phyloP scores from a whole-genome alignment of 2,113 vertebrate genomes.

The Ictalurus punctatus region DNA sequence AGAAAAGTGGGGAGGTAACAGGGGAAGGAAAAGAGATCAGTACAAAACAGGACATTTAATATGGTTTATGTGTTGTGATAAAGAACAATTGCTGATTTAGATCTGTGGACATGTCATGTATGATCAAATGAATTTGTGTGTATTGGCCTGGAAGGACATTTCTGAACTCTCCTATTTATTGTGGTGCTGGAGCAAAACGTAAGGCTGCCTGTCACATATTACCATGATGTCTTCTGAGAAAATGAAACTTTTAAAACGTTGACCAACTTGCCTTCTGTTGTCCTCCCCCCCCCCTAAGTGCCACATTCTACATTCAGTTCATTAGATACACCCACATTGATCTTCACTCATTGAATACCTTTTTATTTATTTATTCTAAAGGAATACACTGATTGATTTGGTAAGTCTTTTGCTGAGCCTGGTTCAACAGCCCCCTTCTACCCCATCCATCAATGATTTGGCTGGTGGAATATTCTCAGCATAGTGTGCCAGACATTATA shows the following conservation, averaged over 20 bases:
- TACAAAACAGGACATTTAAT: background rate
- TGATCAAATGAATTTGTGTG: background rate
- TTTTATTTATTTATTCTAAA: background rate
- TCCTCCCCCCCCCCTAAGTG: too few species aligned
- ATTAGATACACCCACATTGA: background rate
- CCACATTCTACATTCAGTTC: background rate
- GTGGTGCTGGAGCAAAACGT: background rate
- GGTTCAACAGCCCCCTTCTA: background rate
- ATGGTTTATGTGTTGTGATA: background rate
- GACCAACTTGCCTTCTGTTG: background rate
- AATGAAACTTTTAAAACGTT: background rate
- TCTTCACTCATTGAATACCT: background rate
- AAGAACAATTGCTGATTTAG: background rate
- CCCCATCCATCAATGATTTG: background rate
- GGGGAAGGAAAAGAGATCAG: slow-evolving; percentile 3
- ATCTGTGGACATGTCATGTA: background rate
- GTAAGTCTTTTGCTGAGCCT: background rate
- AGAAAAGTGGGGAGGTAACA: slow-evolving; percentile 1
- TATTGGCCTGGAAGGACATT: background rate
- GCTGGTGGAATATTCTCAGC: background rate
- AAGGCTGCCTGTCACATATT: background rate
- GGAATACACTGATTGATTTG: background rate
- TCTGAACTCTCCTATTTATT: background rate
- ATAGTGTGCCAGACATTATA: background rate
- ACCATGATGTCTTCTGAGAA: background rate